Evolutionary conservation across 2,113 vertebrate species (phyloP).

Genomic region (Dasyornis broadbenti): DNA sequence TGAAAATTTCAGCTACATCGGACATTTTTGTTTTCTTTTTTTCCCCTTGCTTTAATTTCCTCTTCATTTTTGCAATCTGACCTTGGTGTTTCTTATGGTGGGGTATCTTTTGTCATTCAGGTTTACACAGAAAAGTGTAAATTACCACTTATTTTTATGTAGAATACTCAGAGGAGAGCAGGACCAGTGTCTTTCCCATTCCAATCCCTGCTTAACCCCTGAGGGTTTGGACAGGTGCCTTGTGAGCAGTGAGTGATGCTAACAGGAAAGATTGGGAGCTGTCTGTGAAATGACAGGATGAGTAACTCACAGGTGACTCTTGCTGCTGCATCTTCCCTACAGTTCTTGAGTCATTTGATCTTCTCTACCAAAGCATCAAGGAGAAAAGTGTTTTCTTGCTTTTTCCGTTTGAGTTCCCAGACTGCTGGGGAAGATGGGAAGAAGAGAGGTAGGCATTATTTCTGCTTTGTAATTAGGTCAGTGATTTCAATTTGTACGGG

Average conservation of each 20-base stretch:
- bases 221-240: neutral
- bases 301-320: neutral
- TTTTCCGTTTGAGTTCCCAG: neutral
- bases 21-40: neutral
- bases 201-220: neutral
- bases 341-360: neutral
- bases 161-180: neutral
- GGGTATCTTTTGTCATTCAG: neutral
- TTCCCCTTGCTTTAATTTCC: neutral
- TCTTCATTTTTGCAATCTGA: neutral
- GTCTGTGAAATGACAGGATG: neutral
- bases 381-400: neutral
- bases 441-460: neutral
- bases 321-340: neutral
- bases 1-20: neutral
- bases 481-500: neutral
- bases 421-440: neutral
- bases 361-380: neutral
- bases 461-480: neutral
- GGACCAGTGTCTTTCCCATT: neutral
- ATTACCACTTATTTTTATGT: neutral
- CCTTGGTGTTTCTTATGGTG: neutral
- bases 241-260: neutral
- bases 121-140: neutral
- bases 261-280: neutral